Percentiles rank a stretch among this genome's conserved stretches.
phyloP scores from a whole-genome alignment of 92 coral and sea anemone genomes.

The Epizoanthus stellaris region DNA sequence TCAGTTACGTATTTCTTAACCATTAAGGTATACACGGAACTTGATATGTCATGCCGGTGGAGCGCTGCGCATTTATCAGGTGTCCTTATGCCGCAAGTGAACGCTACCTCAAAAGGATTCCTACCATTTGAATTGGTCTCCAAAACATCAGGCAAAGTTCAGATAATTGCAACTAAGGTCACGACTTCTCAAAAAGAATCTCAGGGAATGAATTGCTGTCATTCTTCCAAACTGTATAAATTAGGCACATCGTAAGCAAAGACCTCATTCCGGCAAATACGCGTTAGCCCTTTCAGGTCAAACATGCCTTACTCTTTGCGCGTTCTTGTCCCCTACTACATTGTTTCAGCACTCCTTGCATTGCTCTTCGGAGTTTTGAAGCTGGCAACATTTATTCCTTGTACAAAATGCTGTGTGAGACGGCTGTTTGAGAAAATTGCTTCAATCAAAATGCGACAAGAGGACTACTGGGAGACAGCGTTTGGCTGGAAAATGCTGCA shows the following conservation, averaged over 20 bases:
- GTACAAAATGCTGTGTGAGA: not conserved
- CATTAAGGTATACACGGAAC: no score
- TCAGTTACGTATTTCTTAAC: no score
- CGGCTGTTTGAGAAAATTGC: not conserved
- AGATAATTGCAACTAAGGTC: not conserved
- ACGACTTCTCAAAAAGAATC: not conserved
- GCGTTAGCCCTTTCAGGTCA: not conserved
- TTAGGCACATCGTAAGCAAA: not conserved
- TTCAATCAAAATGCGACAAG: not conserved
- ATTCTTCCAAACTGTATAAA: no score
- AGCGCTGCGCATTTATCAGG: not conserved
- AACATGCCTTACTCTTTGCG: not conserved
- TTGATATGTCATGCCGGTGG: no score
- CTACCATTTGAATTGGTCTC: not conserved
- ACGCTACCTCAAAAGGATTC: not conserved
- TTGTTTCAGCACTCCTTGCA: not conserved
- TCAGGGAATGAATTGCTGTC: no score
- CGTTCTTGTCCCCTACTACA: not conserved
- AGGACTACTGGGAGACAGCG: constrained; percentile 38
- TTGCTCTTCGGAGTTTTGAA: not conserved
- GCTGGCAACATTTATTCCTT: not conserved
- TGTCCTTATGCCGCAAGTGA: not conserved
- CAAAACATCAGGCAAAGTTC: constrained; percentile 6
- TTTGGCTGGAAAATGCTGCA: constrained; percentile 55
- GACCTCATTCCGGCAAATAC: not conserved